phyloP scores from a whole-genome alignment of 2,113 vertebrate genomes.

The Paramormyrops kingsleyae region DNA sequence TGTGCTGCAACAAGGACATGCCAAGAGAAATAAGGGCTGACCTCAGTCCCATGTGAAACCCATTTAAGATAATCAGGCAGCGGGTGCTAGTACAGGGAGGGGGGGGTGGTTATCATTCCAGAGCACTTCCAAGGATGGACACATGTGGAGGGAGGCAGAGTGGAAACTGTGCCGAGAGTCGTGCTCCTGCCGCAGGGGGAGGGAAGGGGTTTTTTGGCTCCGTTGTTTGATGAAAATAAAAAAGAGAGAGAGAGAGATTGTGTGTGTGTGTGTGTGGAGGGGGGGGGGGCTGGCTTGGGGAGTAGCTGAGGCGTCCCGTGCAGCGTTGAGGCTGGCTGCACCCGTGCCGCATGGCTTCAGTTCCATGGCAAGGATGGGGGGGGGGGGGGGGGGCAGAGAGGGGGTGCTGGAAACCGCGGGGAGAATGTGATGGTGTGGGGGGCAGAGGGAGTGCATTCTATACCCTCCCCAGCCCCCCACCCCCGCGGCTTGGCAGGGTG shows the following conservation, averaged over 20 bases:
- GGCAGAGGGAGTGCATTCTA: neutral
- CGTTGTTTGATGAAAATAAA: neutral
- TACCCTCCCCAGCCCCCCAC: neutral
- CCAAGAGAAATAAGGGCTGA: slow-evolving; percentile 86
- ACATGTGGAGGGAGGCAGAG: neutral
- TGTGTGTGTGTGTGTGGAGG: neutral
- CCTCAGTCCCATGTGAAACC: slow-evolving; percentile 81
- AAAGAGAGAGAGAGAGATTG: neutral
- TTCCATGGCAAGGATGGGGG: neutral
- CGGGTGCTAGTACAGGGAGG: slow-evolving; percentile 8
- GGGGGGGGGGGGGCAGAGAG: no score
- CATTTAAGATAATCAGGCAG: slow-evolving; percentile 69
- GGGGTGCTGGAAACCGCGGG: neutral
- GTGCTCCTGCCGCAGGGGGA: neutral
- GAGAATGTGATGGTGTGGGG: neutral
- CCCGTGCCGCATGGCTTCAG: neutral
- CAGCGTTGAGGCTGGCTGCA: neutral
- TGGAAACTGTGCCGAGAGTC: slow-evolving; percentile 1
- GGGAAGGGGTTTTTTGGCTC: neutral
- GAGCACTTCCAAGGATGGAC: slow-evolving; percentile 46
- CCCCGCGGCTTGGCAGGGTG: neutral
- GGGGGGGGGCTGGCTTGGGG: neutral
- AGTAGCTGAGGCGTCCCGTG: neutral
- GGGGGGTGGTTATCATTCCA: slow-evolving; percentile 32
- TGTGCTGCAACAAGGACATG: slow-evolving; percentile 68